Conservation (phyloP, 2,888 invertebrate genomes). For the Bombyx huttoni region DNA sequence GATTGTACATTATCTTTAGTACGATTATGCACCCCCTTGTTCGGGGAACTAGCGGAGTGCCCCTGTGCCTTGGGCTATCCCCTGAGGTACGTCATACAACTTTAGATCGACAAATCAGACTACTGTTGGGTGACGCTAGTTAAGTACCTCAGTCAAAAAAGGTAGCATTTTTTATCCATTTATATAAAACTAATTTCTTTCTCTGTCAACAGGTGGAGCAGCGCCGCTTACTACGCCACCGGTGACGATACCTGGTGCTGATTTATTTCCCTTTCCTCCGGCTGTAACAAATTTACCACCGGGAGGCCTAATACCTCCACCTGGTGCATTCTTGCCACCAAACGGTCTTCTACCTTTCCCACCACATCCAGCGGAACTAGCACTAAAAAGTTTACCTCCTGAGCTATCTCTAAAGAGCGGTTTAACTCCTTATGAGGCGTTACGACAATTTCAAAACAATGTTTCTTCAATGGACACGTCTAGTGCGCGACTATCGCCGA, state of each 20-base stretch:
- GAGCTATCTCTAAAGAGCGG: slow-evolving; percentile 69
- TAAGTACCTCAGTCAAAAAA: slow-evolving; percentile 9
- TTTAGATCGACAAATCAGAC: slow-evolving; percentile 55
- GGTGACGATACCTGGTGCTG: slow-evolving; percentile 49
- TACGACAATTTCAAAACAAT: slow-evolving; percentile 57
- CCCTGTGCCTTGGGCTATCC: slow-evolving; percentile 49
- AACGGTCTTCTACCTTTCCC: slow-evolving; percentile 68
- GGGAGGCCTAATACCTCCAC: slow-evolving; percentile 70
- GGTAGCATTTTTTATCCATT: slow-evolving; percentile 10
- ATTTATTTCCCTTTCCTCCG: slow-evolving; percentile 58
- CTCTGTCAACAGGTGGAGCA: slow-evolving; percentile 57
- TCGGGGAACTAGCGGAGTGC: slow-evolving; percentile 66
- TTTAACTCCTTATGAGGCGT: slow-evolving; percentile 72
- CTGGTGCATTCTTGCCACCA: slow-evolving; percentile 71
- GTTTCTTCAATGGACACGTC: slow-evolving; percentile 60
- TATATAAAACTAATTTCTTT: slow-evolving; percentile 12
- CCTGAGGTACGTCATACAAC: slow-evolving; percentile 62
- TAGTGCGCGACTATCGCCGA: slow-evolving; percentile 66
- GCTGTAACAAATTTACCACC: slow-evolving; percentile 54
- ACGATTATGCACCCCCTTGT: slow-evolving; percentile 73
- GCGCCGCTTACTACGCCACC: slow-evolving; percentile 46
- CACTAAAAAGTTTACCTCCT: slow-evolving; percentile 57
- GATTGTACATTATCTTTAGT: slow-evolving; percentile 74
- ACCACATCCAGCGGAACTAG: slow-evolving; percentile 65
- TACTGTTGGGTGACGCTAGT: slow-evolving; percentile 13